These are phyloP conservation scores for Tetrao urogallus DNA, from an alignment of 2,113 vertebrate species.

Conservation along the genomic window DNA sequence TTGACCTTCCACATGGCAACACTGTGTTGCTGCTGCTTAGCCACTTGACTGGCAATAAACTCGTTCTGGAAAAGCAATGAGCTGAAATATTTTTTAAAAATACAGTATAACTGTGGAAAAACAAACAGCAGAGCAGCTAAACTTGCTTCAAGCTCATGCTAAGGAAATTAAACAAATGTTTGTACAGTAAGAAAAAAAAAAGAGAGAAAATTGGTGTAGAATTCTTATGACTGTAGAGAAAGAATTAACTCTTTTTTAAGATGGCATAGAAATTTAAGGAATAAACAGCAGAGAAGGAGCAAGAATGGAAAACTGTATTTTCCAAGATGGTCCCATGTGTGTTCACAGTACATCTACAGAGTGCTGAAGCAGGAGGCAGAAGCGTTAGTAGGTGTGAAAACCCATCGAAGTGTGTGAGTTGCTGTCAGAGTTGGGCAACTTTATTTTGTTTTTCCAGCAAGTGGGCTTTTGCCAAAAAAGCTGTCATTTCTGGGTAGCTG, in stretches of 20 bases:
- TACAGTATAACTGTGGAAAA: conserved; percentile 11
- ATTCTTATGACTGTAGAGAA: background rate
- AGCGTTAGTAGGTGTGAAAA: conserved; percentile 52
- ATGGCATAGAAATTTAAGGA: background rate
- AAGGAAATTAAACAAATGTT: conserved; percentile 41
- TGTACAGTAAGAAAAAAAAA: conserved; percentile 13
- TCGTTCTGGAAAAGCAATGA: conserved; percentile 56
- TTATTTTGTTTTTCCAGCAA: background rate
- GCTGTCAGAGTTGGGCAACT: background rate
- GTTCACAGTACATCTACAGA: background rate
- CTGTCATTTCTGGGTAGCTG: conserved; percentile 28
- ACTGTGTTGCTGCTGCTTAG: background rate
- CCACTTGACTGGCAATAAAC: background rate
- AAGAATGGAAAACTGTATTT: background rate
- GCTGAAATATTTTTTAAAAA: conserved; percentile 11
- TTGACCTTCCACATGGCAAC: conserved; percentile 24
- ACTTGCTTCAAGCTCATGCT: background rate
- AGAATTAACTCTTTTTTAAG: background rate
- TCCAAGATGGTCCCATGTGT: background rate
- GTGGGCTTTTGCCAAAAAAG: background rate
- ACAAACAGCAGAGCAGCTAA: background rate
- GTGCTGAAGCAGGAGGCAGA: conserved; percentile 2
- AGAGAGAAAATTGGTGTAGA: background rate
- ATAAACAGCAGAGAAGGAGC: background rate
- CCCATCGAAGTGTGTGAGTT: background rate